phyloP scores from a whole-genome alignment of 2,888 invertebrate species.

The Nymphalis urticae region DNA sequence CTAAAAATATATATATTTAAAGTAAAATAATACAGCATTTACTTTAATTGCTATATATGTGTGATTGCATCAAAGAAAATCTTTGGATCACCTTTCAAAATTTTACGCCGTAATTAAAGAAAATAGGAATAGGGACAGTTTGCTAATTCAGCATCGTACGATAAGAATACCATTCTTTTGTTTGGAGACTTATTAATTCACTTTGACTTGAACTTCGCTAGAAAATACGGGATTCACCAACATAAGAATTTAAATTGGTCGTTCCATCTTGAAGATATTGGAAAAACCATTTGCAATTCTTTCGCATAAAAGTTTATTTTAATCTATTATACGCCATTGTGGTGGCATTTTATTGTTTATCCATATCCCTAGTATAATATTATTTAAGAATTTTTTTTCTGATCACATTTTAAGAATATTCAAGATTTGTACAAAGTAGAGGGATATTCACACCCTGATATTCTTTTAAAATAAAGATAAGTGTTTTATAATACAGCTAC shows the following conservation, averaged over 20 bases:
- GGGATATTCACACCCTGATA: too few species aligned
- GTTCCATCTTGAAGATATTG: constrained; percentile 3
- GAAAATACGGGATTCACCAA: background rate
- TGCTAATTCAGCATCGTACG: background rate
- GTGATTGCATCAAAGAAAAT: too few species aligned
- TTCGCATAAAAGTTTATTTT: background rate
- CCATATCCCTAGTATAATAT: too few species aligned
- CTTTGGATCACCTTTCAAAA: background rate
- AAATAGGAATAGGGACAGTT: background rate
- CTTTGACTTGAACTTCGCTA: background rate
- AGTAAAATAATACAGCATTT: too few species aligned
- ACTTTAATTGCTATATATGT: too few species aligned
- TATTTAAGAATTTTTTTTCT: too few species aligned
- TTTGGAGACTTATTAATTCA: constrained; percentile 1
- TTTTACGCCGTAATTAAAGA: background rate
- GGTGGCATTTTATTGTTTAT: too few species aligned
- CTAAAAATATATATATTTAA: too few species aligned
- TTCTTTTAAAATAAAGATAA: too few species aligned
- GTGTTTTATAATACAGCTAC: too few species aligned
- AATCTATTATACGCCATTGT: background rate
- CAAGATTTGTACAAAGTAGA: too few species aligned
- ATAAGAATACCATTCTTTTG: background rate
- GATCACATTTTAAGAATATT: too few species aligned
- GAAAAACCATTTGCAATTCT: constrained; percentile 1
- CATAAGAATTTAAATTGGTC: constrained; percentile 3